Evolutionary conservation across 2,888 invertebrate genomes (phyloP).

Genomic region (Sinotaia quadrata): DNA sequence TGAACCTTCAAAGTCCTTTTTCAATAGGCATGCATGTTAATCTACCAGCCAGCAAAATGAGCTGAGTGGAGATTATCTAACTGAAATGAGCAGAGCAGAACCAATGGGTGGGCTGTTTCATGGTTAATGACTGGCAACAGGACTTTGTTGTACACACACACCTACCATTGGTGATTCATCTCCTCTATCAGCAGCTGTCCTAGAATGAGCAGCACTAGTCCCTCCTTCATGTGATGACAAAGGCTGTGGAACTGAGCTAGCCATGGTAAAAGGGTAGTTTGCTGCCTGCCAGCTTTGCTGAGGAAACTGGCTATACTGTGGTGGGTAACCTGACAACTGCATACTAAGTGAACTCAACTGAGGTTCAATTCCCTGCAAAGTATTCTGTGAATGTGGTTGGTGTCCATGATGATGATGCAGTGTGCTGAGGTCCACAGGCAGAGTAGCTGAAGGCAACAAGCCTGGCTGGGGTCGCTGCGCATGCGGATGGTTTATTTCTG

Average conservation of each 20-base stretch:
- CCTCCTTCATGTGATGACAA: slow-evolving; percentile 14
- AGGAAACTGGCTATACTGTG: slow-evolving; percentile 51
- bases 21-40: too few species aligned
- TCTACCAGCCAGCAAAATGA: neutral
- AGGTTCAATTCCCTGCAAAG: slow-evolving; percentile 24
- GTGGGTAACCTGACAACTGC: slow-evolving; percentile 67
- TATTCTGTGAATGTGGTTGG: neutral
- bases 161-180: slow-evolving; percentile 89
- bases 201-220: slow-evolving; percentile 39
- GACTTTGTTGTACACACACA: slow-evolving; percentile 92
- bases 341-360: slow-evolving; percentile 70
- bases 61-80: neutral
- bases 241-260: slow-evolving; percentile 19
- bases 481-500: slow-evolving; percentile 25
- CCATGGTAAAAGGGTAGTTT: slow-evolving; percentile 24
- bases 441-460: slow-evolving; percentile 2
- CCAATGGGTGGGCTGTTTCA: slow-evolving; percentile 1
- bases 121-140: slow-evolving; percentile 87
- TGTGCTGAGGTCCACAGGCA: slow-evolving; percentile 34
- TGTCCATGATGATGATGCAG: slow-evolving; percentile 30
- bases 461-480: slow-evolving; percentile 11
- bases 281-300: slow-evolving; percentile 50
- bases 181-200: slow-evolving; percentile 62
- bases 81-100: slow-evolving; percentile 2
- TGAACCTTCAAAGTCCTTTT: too few species aligned